phyloP scores from a whole-genome alignment of 2,888 invertebrate species.

The Eudasyphora cyanicolor region DNA sequence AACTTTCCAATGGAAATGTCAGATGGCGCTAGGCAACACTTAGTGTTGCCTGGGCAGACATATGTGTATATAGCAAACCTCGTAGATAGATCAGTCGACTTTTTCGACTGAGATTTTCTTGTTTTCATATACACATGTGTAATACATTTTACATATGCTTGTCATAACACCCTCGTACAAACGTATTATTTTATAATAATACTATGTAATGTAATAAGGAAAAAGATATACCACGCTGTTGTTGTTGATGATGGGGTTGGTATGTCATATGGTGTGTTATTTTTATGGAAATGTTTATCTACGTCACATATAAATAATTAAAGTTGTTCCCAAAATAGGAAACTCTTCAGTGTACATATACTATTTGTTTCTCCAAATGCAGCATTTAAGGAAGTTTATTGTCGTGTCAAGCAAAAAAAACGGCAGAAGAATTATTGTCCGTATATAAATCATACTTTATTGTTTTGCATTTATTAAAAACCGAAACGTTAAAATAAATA shows the following conservation, averaged over 20 bases:
- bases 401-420: slow-evolving; percentile 29
- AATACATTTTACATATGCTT: no score
- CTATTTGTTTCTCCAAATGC: background rate
- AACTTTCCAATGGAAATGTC: no score
- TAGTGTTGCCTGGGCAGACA: no score
- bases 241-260: background rate
- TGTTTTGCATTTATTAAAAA: background rate
- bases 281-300: slow-evolving; percentile 31
- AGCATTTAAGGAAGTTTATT: slow-evolving; percentile 47
- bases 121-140: no score
- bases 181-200: background rate
- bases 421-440: slow-evolving; percentile 45
- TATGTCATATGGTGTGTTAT: slow-evolving; percentile 8
- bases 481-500: background rate
- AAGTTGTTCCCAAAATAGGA: slow-evolving; percentile 37
- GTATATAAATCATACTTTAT: background rate
- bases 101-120: no score
- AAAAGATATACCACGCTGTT: background rate
- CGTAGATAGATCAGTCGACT: no score
- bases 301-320: slow-evolving; percentile 41
- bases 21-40: no score
- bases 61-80: no score
- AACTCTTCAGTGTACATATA: slow-evolving; percentile 1
- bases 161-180: background rate
- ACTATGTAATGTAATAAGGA: slow-evolving; percentile 17